These are phyloP conservation scores for honey bee (Apis mellifera) DNA, from an alignment of 1,140 invertebrate species.

Conservation along the genomic window Amel_HAv3.1 CM009936.2:10176001-10176500, in stretches of 20 bases:
- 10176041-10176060: too few species aligned
- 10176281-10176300: not conserved
- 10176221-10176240: too few species aligned
- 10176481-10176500: conserved; percentile 49
- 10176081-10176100: too few species aligned
- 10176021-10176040: too few species aligned
- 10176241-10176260: not conserved
- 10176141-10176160: too few species aligned
- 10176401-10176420: conserved; percentile 16
- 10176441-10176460: not conserved
- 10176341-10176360: conserved; percentile 40
- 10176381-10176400: not conserved
- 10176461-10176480: conserved; percentile 31
- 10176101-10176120: too few species aligned
- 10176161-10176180: not conserved
- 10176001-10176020: too few species aligned
- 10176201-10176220: too few species aligned
- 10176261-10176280: not conserved
- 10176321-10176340: not conserved
- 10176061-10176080: too few species aligned
- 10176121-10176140: too few species aligned
- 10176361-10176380: conserved; percentile 44
- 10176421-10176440: conserved; percentile 44
- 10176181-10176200: too few species aligned
- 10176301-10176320: not conserved